Base-by-base conservation (phyloP, 2,888 invertebrate species). In the Baccha elongata region DNA sequence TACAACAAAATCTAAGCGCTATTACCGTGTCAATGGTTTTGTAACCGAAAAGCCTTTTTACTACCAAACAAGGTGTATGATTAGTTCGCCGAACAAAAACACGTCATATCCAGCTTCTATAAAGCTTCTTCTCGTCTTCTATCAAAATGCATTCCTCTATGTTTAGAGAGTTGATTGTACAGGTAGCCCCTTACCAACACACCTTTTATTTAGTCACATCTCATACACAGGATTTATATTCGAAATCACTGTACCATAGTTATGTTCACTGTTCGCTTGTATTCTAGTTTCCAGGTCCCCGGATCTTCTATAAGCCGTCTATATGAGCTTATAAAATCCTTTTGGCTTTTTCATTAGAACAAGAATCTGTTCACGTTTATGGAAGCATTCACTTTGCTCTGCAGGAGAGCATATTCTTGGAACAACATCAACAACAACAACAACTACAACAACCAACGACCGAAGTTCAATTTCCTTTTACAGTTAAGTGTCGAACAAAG, bases 401-500 rank as follows among this genome's bases (percentile, higher is more conserved):
- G 60, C 11, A 26, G 17, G 19, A 32, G 7, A 44, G 42, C 23
- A 10, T 8, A 42, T 8, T 13, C n/a, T 3, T 8, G 23, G 26
- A 13, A 64, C 13, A 46, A 19, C 26, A 68, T 17, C 44, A 64
- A 13, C 19, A 62, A 15, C 75, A 67, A 37, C 55, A 40, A 65
- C 50, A 40, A 58, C 69, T n/a, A 6, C 26, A 48, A 44, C 21
- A 29, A 15, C 35, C 19, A 35, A 32, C 58, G 26, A 60, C 44
- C 67, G 60, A 79, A 79, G 79, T 73, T 79, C 72, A 79, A 79
- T 79, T 79, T 79, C 79, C 79, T 73, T 79, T 73, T 42, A 37
- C 73, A 79, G 79, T 79, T 79, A 79, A 79, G 79, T 79, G 79
- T 72, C 79, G 79, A 79, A 79, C 79, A 79, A 79, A 79, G 79